Evolutionary conservation across 2,888 invertebrate genomes (phyloP).

Genomic region (Glaucopsyche alexis): DNA sequence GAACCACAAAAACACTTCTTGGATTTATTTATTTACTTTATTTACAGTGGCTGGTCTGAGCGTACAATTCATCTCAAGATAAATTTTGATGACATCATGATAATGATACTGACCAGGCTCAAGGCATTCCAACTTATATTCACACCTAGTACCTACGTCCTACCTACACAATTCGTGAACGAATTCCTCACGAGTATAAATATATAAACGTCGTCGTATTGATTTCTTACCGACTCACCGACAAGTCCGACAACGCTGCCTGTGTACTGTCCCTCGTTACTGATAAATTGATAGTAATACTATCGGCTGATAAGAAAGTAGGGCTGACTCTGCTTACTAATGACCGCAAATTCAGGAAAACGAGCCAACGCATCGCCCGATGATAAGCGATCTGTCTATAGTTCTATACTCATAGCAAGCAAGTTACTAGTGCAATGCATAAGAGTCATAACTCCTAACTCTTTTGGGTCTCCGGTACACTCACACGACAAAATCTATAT

Average conservation of each 20-base stretch:
- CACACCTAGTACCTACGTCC: neutral
- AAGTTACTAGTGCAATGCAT: no score
- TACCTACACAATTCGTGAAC: neutral
- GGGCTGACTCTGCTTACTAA: neutral
- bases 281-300: conserved; percentile 10
- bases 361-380: no score
- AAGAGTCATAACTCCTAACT: no score
- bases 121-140: neutral
- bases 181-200: neutral
- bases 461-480: no score
- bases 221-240: neutral
- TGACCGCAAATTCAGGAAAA: neutral
- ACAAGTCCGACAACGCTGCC: neutral
- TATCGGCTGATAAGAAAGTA: conserved; percentile 5
- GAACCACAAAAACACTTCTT: no score
- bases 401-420: no score
- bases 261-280: neutral
- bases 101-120: neutral
- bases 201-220: conserved; percentile 16
- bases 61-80: no score
- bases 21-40: no score
- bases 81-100: no score
- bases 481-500: no score
- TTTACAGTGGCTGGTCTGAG: no score
- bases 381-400: neutral